Conservation (phyloP, 2,113 vertebrate genomes). For the Oncorhynchus mykiss region DNA sequence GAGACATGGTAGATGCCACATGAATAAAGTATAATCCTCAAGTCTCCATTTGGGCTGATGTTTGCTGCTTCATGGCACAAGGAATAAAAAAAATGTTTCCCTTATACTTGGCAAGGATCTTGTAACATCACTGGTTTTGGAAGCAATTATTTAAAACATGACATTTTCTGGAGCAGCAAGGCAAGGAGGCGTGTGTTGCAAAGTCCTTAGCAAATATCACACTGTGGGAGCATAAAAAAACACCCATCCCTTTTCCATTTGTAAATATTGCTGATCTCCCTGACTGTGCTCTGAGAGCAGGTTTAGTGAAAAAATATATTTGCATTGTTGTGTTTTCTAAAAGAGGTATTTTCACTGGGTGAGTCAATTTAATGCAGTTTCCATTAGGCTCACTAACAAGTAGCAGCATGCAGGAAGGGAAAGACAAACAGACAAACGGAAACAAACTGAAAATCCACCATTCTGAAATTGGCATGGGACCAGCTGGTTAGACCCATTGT, state of each 20-base stretch:
- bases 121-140: slow-evolving; percentile 23
- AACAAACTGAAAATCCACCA: slow-evolving; percentile 16
- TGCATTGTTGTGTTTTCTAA: not conserved
- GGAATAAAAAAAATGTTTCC: not conserved
- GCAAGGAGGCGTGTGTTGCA: slow-evolving; percentile 8
- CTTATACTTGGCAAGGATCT: slow-evolving; percentile 28
- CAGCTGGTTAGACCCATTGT: not conserved
- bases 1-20: not conserved
- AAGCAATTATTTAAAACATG: slow-evolving; percentile 32
- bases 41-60: slow-evolving; percentile 1
- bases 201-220: slow-evolving; percentile 24
- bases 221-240: slow-evolving; percentile 11
- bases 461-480: not conserved
- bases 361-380: not conserved
- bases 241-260: slow-evolving; percentile 13
- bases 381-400: not conserved
- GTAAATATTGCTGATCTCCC: slow-evolving; percentile 25
- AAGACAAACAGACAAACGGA: slow-evolving; percentile 27
- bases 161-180: slow-evolving; percentile 33
- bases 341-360: not conserved
- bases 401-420: slow-evolving; percentile 3
- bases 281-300: slow-evolving; percentile 7
- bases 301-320: slow-evolving; percentile 1
- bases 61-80: slow-evolving; percentile 8
- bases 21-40: not conserved